Conservation (phyloP, 1,140 invertebrate genomes). For the Trypoxylus dichotomus region DNA sequence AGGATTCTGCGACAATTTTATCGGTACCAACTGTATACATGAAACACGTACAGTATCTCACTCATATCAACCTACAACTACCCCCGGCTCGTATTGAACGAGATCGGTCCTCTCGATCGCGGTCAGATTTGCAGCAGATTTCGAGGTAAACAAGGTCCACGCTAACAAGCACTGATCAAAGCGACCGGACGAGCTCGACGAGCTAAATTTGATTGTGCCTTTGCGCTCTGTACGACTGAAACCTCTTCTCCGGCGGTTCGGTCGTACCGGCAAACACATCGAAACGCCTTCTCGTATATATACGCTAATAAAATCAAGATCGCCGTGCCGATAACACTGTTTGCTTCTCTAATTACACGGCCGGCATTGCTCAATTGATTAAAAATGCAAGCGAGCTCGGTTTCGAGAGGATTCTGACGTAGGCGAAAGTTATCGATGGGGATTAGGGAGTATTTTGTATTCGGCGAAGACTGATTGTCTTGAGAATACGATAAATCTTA, state of each 20-base stretch:
- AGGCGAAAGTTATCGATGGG: too few relatives aligned
- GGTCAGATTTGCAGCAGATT: conserved; percentile 1
- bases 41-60: too few relatives aligned
- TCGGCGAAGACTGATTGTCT: too few relatives aligned
- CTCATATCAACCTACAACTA: too few relatives aligned
- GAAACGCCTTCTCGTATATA: background rate
- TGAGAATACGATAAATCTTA: too few relatives aligned
- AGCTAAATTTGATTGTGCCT: background rate
- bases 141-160: background rate
- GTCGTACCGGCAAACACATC: background rate
- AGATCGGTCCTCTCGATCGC: background rate
- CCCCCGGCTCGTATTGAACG: background rate
- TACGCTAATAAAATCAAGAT: background rate
- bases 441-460: too few relatives aligned
- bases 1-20: too few relatives aligned
- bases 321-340: background rate
- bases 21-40: too few relatives aligned
- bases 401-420: too few relatives aligned
- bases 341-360: background rate
- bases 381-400: background rate
- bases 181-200: background rate
- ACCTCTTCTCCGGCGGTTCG: background rate
- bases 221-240: background rate
- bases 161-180: background rate
- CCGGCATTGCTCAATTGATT: background rate